Evolutionary conservation across 2,888 invertebrate species (phyloP).

Genomic region (Zaprionus bogoriensis): DNA sequence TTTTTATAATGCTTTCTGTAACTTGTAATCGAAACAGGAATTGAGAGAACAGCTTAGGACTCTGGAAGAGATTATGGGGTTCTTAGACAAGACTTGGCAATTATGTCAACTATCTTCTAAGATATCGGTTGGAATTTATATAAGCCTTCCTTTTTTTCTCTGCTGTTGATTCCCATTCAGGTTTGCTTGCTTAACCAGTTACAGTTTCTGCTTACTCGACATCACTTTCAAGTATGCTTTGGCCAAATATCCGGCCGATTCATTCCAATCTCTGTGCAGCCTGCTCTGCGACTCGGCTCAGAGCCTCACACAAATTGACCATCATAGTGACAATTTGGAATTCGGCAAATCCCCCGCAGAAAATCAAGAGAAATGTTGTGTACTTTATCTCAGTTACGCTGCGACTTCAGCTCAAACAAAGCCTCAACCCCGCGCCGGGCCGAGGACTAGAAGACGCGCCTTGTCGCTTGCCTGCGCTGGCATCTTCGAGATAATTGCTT

Average conservation of each 20-base stretch:
- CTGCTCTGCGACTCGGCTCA: background rate
- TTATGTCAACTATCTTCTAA: too few relatives aligned
- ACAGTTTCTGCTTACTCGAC: background rate
- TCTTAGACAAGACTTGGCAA: too few relatives aligned
- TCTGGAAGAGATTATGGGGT: too few relatives aligned
- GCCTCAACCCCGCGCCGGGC: constrained; percentile 9
- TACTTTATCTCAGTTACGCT: constrained; percentile 73
- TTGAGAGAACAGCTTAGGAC: too few relatives aligned
- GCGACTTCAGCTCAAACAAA: constrained; percentile 66
- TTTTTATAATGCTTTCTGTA: background rate
- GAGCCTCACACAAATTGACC: constrained; percentile 64
- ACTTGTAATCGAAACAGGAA: too few relatives aligned
- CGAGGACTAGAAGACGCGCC: constrained; percentile 19
- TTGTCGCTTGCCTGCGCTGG: constrained; percentile 17
- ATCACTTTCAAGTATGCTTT: background rate
- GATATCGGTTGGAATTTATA: too few relatives aligned
- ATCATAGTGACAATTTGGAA: constrained; percentile 64
- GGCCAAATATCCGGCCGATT: background rate
- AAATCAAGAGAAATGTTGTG: constrained; percentile 68
- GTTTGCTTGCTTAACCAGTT: background rate
- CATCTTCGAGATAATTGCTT: constrained; percentile 76
- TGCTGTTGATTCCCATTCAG: background rate
- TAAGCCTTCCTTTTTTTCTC: too few relatives aligned
- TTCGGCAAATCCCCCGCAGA: constrained; percentile 39
- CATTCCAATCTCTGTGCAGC: background rate